A percentile compares a stretch with the other conserved stretches of the same genome.
Evolutionary conservation across 2,113 vertebrate species (phyloP).

Genomic region (Cygnus buccinator): DNA sequence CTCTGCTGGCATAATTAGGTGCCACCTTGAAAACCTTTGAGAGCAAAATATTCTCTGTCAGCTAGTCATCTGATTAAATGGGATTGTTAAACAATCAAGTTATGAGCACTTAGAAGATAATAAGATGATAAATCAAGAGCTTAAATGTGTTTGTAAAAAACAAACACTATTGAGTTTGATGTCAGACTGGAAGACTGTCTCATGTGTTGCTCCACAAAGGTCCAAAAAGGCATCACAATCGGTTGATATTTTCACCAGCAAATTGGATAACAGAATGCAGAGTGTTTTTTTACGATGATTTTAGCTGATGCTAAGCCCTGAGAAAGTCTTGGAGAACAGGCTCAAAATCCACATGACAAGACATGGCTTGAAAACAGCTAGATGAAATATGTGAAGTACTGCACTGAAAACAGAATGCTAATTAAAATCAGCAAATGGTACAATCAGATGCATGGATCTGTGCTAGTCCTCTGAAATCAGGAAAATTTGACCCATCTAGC

Average conservation of each 20-base stretch:
- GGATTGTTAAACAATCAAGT: not conserved
- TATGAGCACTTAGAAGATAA: not conserved
- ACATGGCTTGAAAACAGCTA: not conserved
- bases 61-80: not conserved
- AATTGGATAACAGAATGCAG: not conserved
- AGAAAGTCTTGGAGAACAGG: not conserved
- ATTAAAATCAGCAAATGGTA: not conserved
- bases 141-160: not conserved
- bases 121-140: not conserved
- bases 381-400: not conserved
- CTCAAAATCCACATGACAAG: not conserved
- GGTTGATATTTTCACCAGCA: not conserved
- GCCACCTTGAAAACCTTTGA: not conserved
- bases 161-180: not conserved
- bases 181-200: not conserved
- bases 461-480: not conserved
- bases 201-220: not conserved
- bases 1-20: not conserved
- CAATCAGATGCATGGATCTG: not conserved
- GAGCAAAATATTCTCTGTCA: not conserved
- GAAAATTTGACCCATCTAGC: not conserved
- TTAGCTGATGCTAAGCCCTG: not conserved
- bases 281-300: not conserved
- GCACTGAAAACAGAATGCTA: not conserved
- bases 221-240: not conserved